These are phyloP conservation scores for Micronycteris hirsuta DNA, from an alignment of 2,113 vertebrate genomes.

Conservation along the genomic window DNA sequence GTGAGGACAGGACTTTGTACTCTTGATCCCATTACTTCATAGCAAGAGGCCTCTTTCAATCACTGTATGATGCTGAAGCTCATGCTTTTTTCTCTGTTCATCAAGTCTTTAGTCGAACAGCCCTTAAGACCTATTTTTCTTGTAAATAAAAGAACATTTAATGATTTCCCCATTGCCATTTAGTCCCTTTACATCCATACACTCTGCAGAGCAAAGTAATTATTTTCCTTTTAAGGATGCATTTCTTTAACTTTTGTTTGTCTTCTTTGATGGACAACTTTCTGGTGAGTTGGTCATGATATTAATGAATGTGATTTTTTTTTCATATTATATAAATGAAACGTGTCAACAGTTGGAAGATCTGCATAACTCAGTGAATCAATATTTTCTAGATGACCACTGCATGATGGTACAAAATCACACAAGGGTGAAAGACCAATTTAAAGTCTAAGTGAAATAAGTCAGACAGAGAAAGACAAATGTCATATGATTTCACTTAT, in stretches of 20 bases:
- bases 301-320: not conserved
- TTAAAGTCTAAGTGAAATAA: no score
- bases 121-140: not conserved
- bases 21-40: not conserved
- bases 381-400: no score
- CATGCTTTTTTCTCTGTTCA: not conserved
- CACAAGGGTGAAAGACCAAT: no score
- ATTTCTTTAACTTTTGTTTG: not conserved
- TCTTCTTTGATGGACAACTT: constrained; percentile 7
- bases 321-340: not conserved
- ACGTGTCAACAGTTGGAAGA: not conserved
- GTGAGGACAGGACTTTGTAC: not conserved
- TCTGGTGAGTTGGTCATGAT: not conserved
- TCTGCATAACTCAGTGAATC: not conserved
- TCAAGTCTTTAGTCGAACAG: not conserved
- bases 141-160: not conserved
- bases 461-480: no score
- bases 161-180: not conserved
- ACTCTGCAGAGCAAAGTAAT: not conserved
- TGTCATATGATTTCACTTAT: not conserved
- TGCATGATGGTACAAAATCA: no score
- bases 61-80: not conserved
- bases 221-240: not conserved
- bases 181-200: not conserved
- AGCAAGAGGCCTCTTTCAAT: not conserved